phyloP scores from a whole-genome alignment of 2,113 vertebrate genomes.

The Entomyzon cyanotis region DNA sequence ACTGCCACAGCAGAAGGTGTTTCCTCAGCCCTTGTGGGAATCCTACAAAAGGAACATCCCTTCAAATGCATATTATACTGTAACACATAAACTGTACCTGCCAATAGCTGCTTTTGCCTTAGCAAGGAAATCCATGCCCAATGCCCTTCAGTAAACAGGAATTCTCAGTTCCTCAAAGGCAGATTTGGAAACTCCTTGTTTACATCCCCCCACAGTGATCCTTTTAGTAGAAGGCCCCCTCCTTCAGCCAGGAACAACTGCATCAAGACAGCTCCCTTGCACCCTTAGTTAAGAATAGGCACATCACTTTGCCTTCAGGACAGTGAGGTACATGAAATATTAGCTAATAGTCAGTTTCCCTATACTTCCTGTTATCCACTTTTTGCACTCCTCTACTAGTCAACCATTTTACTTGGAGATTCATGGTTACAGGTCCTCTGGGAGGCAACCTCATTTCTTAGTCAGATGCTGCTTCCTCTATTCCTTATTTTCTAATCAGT shows the following conservation, averaged over 20 bases:
- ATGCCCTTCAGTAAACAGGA: not conserved
- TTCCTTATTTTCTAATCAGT: not conserved
- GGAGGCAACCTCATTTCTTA: not conserved
- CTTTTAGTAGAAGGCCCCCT: not conserved
- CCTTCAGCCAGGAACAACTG: not conserved
- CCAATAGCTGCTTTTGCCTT: not conserved
- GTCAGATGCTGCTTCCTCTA: not conserved
- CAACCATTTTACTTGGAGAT: not conserved
- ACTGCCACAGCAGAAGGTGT: not conserved
- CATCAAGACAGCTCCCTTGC: not conserved
- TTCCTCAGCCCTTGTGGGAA: not conserved
- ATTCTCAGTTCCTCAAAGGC: not conserved
- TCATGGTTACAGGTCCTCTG: not conserved
- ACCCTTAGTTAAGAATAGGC: not conserved
- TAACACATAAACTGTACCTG: not conserved
- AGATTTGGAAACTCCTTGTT: not conserved
- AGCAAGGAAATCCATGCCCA: not conserved
- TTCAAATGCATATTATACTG: not conserved
- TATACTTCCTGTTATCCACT: not conserved
- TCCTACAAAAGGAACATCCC: not conserved
- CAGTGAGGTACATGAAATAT: not conserved
- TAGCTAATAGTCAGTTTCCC: not conserved
- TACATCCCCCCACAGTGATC: not conserved
- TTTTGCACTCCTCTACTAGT: not conserved
- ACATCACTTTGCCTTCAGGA: not conserved